These are phyloP conservation scores for Pristionchus pacificus DNA, from an alignment of 1,140 invertebrate species.

Conservation along the genomic window DNA sequence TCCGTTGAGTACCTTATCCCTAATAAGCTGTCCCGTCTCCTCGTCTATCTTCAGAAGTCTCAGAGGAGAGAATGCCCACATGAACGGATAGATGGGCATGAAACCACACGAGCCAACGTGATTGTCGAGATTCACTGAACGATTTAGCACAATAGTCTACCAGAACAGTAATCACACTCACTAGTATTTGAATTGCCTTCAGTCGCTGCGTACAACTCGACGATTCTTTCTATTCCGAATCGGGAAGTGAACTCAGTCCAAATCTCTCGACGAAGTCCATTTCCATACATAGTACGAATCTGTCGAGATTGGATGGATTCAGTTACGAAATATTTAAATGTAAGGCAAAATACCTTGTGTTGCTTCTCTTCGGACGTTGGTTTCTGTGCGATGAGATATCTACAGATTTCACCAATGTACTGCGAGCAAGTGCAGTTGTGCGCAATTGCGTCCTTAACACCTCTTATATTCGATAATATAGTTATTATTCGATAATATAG, in stretches of 20 bases:
- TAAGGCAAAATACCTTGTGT: too few species aligned
- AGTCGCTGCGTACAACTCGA: constrained; percentile 93
- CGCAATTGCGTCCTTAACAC: constrained; percentile 86
- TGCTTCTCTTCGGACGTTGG: constrained; percentile 72
- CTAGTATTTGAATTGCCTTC: constrained; percentile 76
- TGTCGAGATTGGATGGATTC: too few species aligned
- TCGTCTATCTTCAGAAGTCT: constrained; percentile 78
- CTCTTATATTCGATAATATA: too few species aligned
- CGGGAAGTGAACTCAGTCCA: constrained; percentile 85
- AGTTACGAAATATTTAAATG: too few species aligned
- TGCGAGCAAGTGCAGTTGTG: constrained; percentile 92
- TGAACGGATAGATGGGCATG: constrained; percentile 66
- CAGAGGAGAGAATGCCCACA: constrained; percentile 59
- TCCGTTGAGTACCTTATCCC: constrained; percentile 62
- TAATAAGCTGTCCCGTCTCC: constrained; percentile 74
- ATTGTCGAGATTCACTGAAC: constrained; percentile 69
- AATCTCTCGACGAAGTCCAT: constrained; percentile 89
- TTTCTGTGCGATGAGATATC: constrained; percentile 82
- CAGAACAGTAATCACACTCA: too few species aligned
- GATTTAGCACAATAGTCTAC: too few species aligned
- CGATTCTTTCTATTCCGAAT: constrained; percentile 78
- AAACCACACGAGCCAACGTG: constrained; percentile 92
- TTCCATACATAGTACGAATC: constrained; percentile 77
- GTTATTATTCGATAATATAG: too few species aligned
- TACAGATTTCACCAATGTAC: constrained; percentile 96